Conservation (phyloP, 2,888 invertebrate genomes). For the Schrankia costaestrigalis region DNA sequence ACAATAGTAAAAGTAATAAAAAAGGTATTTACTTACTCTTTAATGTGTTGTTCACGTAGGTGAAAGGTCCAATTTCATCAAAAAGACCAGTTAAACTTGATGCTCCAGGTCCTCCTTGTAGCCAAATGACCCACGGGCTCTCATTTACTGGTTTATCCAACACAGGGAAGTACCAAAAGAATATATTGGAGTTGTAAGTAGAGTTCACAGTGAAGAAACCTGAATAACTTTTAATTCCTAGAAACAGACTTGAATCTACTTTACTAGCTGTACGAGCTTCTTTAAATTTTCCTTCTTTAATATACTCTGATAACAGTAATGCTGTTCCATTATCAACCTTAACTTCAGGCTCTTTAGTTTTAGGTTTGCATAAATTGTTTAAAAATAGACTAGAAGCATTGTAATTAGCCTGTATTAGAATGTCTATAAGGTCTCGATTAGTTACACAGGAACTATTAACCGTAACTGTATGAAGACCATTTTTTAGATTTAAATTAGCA, state of each 20-base stretch:
- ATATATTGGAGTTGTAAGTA: conserved; percentile 86
- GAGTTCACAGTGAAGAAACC: conserved; percentile 86
- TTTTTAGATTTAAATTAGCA: neutral
- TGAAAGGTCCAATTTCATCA: conserved; percentile 68
- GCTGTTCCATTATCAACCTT: conserved; percentile 49
- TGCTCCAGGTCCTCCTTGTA: conserved; percentile 93
- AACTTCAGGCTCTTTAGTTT: conserved; percentile 16
- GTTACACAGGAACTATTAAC: too few species aligned
- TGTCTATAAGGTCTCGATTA: too few species aligned
- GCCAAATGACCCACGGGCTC: conserved; percentile 89
- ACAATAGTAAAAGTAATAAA: neutral
- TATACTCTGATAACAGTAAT: conserved; percentile 59
- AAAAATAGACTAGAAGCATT: too few species aligned
- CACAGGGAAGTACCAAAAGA: conserved; percentile 92
- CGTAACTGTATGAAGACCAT: too few species aligned
- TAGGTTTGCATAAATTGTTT: conserved; percentile 10
- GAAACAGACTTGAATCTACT: conserved; percentile 51
- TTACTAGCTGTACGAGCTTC: conserved; percentile 56
- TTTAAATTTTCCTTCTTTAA: conserved; percentile 53
- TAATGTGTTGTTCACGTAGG: conserved; percentile 28
- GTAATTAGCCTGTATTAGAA: too few species aligned
- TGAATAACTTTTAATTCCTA: conserved; percentile 72
- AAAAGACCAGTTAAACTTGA: conserved; percentile 80
- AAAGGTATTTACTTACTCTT: conserved; percentile 36
- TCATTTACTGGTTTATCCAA: conserved; percentile 55